Evolutionary conservation across 2,797 vertebrate species (phyloP), one percentile per base, ranked within the genome.

Genomic region (Rousettus madagascariensis): DNA sequence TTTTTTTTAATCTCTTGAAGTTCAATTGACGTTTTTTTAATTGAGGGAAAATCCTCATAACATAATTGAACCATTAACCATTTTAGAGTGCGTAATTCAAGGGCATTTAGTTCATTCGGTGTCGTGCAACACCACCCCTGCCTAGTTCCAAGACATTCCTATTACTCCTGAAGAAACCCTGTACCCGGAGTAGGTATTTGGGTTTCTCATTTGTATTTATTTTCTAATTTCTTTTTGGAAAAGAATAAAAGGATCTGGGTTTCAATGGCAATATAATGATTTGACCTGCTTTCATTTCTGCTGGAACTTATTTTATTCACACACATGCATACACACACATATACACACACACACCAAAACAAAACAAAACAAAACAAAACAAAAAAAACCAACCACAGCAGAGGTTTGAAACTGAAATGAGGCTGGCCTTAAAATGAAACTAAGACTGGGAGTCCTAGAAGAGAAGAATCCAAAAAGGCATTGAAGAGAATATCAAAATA

Each of bases 151-250:
- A 78, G 28, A 38, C 7, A 72, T 63, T 96, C 28, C 79, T 3
- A 33, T 59, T 33, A 66, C 13, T 4, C 61, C 9, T 55, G 49
- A 38, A 85, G 24, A 94, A 94, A 85, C 2, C 22, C 57, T 33
- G 24, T 66, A 65, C 57, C 19, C 33, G 55, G 49, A 91, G 11
- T 3, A 65, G 46, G 26, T 49, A 38, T 91, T 53, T 55, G 66
- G 74, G 91, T 51, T 41, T 86, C 53, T 69, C 75, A 83, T 89
- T 94, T 92, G 82, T 2, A 82, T 19, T 80, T 93, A 63, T 46
- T 78, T 63, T 79, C 19, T 83, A 49, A 96, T 87, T 94, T 80
- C 65, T 87, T 49, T 53, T 84, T 91, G 82, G 49, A 84, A 95
- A 84, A 74, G 28, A 91, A 65, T 75, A 82, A 66, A 84, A 75